These are phyloP conservation scores for Papilio demoleus DNA, from an alignment of 2,888 invertebrate genomes.

Conservation along the genomic window DNA sequence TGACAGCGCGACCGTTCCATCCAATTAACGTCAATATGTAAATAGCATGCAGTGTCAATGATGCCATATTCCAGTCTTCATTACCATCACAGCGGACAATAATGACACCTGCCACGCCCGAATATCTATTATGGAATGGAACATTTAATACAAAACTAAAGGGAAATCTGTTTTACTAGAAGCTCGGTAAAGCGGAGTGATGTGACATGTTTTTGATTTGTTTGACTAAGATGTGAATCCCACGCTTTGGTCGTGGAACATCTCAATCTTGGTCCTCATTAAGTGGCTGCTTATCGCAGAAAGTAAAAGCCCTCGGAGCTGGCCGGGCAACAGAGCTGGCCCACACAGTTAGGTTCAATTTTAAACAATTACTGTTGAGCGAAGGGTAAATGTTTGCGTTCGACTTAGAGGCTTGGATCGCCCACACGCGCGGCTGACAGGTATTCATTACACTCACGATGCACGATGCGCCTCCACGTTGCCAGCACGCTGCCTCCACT, in stretches of 20 bases:
- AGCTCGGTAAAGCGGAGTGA: not conserved
- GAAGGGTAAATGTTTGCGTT: conserved; percentile 83
- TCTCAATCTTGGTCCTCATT: conserved; percentile 53
- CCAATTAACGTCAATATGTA: conserved; percentile 37
- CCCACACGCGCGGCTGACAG: conserved; percentile 82
- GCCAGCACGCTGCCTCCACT: conserved; percentile 49
- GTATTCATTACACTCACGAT: conserved; percentile 80
- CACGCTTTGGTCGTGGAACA: conserved; percentile 24
- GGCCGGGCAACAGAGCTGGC: conserved; percentile 71
- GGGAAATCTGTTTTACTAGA: not conserved
- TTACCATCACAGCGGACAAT: conserved; percentile 31
- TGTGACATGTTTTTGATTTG: conserved; percentile 9
- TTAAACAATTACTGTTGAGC: conserved; percentile 83
- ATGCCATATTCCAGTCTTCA: conserved; percentile 36
- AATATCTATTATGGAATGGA: not conserved
- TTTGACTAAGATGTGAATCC: conserved; percentile 16
- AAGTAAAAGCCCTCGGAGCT: conserved; percentile 61
- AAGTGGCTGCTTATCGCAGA: conserved; percentile 66
- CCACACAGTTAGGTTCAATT: conserved; percentile 84
- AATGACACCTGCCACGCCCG: conserved; percentile 10
- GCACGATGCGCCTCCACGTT: conserved; percentile 56
- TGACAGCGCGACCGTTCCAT: conserved; percentile 33
- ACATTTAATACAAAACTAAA: not conserved
- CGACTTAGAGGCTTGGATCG: conserved; percentile 75
- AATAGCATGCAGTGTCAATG: conserved; percentile 38